phyloP scores from a whole-genome alignment of 2,797 vertebrate species.

The Hydrophis major region DNA sequence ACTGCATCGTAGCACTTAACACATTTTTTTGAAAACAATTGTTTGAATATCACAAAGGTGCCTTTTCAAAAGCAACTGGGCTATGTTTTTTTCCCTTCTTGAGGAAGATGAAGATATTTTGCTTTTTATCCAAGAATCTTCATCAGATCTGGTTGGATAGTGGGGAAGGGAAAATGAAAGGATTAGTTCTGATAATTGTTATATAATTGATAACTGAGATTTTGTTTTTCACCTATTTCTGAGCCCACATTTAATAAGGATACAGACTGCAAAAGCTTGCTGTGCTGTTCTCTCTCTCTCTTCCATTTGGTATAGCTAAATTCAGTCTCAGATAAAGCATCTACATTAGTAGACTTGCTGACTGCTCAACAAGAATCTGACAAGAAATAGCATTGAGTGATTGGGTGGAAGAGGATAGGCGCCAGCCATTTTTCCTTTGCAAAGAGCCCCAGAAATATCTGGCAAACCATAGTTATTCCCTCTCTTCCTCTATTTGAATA shows the following conservation, averaged over 20 bases:
- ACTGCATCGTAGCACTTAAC: background rate
- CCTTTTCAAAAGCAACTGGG: background rate
- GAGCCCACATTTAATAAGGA: background rate
- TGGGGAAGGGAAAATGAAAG: background rate
- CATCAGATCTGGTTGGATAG: background rate
- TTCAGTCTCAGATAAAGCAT: background rate
- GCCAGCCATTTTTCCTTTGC: background rate
- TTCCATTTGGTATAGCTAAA: background rate
- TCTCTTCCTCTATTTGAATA: slow-evolving; percentile 47
- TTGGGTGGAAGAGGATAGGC: background rate
- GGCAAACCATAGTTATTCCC: slow-evolving; percentile 33
- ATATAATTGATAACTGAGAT: background rate
- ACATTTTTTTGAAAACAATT: fast-evolving
- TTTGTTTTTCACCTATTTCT: background rate
- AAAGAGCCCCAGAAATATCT: background rate
- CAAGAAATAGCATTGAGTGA: fast-evolving
- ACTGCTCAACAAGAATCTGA: background rate
- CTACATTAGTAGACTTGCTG: background rate
- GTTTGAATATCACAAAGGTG: background rate
- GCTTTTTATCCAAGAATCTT: background rate
- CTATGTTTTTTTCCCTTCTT: background rate
- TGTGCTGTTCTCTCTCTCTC: background rate
- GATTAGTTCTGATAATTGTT: background rate
- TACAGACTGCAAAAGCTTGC: background rate
- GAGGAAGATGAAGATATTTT: background rate